Base-by-base conservation (phyloP, 2,113 vertebrate species). In the Hyperopisus bebe region DNA sequence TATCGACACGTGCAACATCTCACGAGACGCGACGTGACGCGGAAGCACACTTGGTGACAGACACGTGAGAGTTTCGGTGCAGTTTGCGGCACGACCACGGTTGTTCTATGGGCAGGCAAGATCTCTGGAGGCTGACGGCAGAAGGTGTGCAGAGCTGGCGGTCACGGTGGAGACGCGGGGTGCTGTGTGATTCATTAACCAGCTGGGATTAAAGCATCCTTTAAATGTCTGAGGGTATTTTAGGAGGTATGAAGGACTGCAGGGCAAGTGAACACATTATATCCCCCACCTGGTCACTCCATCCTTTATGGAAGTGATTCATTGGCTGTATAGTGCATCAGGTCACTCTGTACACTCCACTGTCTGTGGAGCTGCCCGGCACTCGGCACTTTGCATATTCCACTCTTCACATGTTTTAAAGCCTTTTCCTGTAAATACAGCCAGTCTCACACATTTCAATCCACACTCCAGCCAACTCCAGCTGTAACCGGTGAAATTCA, bases 101-200 rank as follows among this genome's bases (percentile, higher is more conserved):
- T 1, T 27, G 11, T 21, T 82, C 39, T 17, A 21, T 1, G 21
- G 82, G 10, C 44, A 3, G 11, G 82, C 3, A n/a, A 24, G 44
- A n/a, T 84, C 39, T 84, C 39, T 13, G 42, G 11, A 19, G 39
- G 19, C 35, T 47, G 39, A 47, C 15, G 8, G 44, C 44, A 27
- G 82, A 47, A 42, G 17, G 35, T 11, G 8, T 88, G 39, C 2
- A 4, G 39, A 47, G 87, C 55, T 66, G 39, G 19, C 8, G 19
- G 53, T 66, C 55, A 31, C 3, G 9, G 39, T n/a, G 53, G 87
- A 88, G 58, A 70, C 24, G 87, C 13, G 9, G 55, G 55, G 24
- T 24, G 39, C 35, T 88, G 53, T 88, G 58, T 70, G 39, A 88
- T 88, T 88, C 17, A 58, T 88, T 88, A 70, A 88, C 42, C 87